These are phyloP conservation scores for Pangasius djambal DNA, from an alignment of 2,797 vertebrate species.

Conservation along the genomic window DNA sequence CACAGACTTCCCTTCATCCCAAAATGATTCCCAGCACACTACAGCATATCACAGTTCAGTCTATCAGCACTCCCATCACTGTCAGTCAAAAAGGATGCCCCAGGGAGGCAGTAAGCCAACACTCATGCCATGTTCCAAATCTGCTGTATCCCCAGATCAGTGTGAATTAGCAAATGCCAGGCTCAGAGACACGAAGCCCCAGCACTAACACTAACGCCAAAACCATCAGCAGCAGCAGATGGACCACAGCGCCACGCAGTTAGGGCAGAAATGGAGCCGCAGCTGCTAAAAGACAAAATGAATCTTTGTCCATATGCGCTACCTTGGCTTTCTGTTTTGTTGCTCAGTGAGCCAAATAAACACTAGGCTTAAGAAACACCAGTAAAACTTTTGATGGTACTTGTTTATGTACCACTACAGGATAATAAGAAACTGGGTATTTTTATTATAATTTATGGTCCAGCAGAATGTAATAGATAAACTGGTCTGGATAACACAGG, in stretches of 20 bases:
- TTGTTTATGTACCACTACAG: background rate
- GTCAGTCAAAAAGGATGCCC: constrained; percentile 26
- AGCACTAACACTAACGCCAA: constrained; percentile 50
- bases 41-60: constrained; percentile 1
- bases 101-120: constrained; percentile 27
- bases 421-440: background rate
- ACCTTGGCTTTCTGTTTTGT: constrained; percentile 64
- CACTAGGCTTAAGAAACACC: background rate
- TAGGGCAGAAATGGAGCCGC: constrained; percentile 75
- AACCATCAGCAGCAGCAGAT: constrained; percentile 69
- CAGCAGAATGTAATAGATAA: background rate
- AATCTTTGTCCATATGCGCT: constrained; percentile 76
- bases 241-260: constrained; percentile 66
- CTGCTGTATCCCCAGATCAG: constrained; percentile 38
- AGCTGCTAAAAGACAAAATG: constrained; percentile 76
- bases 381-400: background rate
- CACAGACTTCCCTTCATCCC: constrained; percentile 6
- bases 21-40: constrained; percentile 11
- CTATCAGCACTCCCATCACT: constrained; percentile 29
- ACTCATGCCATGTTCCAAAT: constrained; percentile 40
- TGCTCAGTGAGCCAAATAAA: background rate
- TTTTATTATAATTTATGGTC: background rate
- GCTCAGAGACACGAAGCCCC: constrained; percentile 57
- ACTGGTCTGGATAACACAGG: background rate
- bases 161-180: constrained; percentile 54